Evolutionary conservation across 2,113 vertebrate genomes (phyloP), one percentile per base, ranked within the genome.

Genomic region (Tinamus guttatus): DNA sequence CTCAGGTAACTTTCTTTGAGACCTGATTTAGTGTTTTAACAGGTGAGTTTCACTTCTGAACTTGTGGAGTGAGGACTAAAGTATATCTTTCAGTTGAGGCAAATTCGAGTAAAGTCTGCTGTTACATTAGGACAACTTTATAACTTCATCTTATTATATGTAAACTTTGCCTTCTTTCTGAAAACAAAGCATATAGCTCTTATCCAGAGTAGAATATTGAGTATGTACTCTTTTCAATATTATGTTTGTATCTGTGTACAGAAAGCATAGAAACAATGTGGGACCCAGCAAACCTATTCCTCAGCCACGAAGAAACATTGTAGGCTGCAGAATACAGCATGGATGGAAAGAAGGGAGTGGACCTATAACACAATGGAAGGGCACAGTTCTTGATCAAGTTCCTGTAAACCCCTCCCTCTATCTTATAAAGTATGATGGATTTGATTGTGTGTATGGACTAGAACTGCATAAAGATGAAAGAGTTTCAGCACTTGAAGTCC

Each of bases 391-490:
- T 45, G 99, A 99, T 97, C 99, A 99, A 98, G 99, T 99, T 93
- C 99, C 99, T 56, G 99, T 99, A 87, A 99, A 99, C 91, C 99
- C 99, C 3, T 99, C 99, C 4, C 98, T 99, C 85, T 99, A 99
- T 97, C 98, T 99, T 95, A 99, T 99, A 94, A 99, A 99, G 91
- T 99, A 99, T 51, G 99, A 99, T 96, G 99, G 99, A 95, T 99
- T 99, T 91, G 99, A 99, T 94, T 99, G 99, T 88, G 99, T 99
- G 54, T 99, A 99, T 94, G 99, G 99, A 97, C 98, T 99, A 98
- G 99, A 99, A 98, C 98, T 99, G 49, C 99, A 99, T 94, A 99
- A 99, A 96, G 99, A 99, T 62, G 99, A 99, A 97, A 97, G 99
- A 95, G 99, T 99, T 89, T 99, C 99, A 93, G 99, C 99, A 7